Evolutionary conservation across 2,113 vertebrate species (phyloP).

Genomic region (Coptodon bakossiorum): DNA sequence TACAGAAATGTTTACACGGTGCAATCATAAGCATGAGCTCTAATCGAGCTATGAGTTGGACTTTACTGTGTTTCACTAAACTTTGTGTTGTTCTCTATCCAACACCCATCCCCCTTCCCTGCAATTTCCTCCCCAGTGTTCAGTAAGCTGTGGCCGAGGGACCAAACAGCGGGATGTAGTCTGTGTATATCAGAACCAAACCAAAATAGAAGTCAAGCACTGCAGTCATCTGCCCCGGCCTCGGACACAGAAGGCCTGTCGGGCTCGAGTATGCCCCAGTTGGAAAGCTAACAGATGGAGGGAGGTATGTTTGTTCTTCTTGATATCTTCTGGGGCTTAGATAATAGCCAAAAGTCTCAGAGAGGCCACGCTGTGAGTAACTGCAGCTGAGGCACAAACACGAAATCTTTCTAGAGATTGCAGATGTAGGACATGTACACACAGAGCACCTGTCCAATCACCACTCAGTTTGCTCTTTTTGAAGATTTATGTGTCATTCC

Average conservation of each 20-base stretch:
- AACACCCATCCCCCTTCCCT: not conserved
- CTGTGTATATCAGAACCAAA: constrained; percentile 75
- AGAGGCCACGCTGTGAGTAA: not conserved
- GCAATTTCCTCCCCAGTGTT: constrained; percentile 74
- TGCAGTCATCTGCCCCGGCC: constrained; percentile 81
- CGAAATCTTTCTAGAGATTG: not conserved
- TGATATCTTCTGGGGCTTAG: not conserved
- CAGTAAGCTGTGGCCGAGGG: constrained; percentile 88
- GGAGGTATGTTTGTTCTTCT: constrained; percentile 71
- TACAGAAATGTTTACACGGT: not conserved
- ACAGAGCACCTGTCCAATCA: constrained; percentile 54
- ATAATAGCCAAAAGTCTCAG: not conserved
- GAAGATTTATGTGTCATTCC: constrained; percentile 26
- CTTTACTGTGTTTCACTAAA: not conserved
- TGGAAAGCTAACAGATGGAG: constrained; percentile 88
- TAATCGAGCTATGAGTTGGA: not conserved
- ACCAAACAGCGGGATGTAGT: constrained; percentile 80
- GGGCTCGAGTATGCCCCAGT: constrained; percentile 78
- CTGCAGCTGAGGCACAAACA: constrained; percentile 22
- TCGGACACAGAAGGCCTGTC: constrained; percentile 78
- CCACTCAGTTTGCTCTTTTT: constrained; percentile 27
- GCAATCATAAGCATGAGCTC: not conserved
- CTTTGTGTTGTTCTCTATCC: not conserved
- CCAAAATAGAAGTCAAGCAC: constrained; percentile 70
- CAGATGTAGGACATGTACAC: constrained; percentile 46